These are phyloP conservation scores for Panagrolaimus sp. DNA, from an alignment of 1,140 invertebrate genomes.

Conservation along the genomic window DNA sequence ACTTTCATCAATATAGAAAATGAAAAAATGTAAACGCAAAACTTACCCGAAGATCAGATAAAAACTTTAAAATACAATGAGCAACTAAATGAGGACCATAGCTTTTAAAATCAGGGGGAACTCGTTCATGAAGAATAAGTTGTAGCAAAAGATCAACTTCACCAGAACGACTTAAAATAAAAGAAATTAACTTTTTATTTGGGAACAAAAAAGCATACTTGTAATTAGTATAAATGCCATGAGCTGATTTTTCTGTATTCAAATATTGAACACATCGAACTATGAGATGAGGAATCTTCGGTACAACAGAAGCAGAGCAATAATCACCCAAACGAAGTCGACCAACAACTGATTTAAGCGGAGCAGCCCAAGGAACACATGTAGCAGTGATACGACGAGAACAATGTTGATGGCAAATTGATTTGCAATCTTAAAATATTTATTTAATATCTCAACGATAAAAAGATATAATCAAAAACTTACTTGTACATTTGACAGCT, in stretches of 20 bases:
- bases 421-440: slow-evolving; percentile 25
- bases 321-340: slow-evolving; percentile 36
- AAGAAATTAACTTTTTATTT: slow-evolving; percentile 32
- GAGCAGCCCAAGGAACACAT: slow-evolving; percentile 32
- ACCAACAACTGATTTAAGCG: slow-evolving; percentile 10
- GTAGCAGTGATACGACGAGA: slow-evolving; percentile 27
- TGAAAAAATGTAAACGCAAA: slow-evolving; percentile 11
- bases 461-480: not conserved
- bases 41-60: slow-evolving; percentile 11
- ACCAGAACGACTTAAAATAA: not conserved
- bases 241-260: slow-evolving; percentile 75
- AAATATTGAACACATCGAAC: slow-evolving; percentile 90
- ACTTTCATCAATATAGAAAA: not conserved
- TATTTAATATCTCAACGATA: not conserved
- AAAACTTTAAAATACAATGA: slow-evolving; percentile 66
- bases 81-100: slow-evolving; percentile 65
- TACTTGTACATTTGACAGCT: not conserved
- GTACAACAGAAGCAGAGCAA: slow-evolving; percentile 67
- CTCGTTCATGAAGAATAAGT: slow-evolving; percentile 62
- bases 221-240: slow-evolving; percentile 69
- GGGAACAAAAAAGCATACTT: not conserved
- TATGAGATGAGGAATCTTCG: slow-evolving; percentile 85
- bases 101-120: slow-evolving; percentile 68
- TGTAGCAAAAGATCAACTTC: not conserved
- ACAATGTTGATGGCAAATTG: slow-evolving; percentile 34